Percentiles rank a stretch among this genome's conserved stretches.
phyloP scores from a whole-genome alignment of 1,140 invertebrate species.

The Heliconius congener region DNA sequence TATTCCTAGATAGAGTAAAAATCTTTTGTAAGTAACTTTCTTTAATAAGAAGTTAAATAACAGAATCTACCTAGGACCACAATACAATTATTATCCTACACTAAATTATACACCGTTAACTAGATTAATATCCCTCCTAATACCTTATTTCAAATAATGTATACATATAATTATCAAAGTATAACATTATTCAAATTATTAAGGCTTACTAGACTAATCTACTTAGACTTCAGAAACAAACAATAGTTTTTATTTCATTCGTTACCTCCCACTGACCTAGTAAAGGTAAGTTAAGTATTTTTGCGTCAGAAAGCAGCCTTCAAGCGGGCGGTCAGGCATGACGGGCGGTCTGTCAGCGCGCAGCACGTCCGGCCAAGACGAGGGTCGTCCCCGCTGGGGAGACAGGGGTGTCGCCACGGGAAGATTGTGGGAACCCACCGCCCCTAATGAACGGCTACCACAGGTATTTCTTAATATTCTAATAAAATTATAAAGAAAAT shows the following conservation, averaged over 20 bases:
- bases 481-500: too few species aligned
- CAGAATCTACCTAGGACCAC: too few species aligned
- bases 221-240: not conserved
- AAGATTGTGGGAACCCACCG: conserved; percentile 85
- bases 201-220: not conserved
- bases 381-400: conserved; percentile 86
- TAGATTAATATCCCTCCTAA: too few species aligned
- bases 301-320: conserved; percentile 41
- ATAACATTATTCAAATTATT: too few species aligned
- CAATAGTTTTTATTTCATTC: not conserved
- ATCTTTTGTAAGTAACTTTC: too few species aligned
- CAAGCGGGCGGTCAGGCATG: conserved; percentile 48
- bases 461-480: conserved; percentile 53
- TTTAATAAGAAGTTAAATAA: too few species aligned
- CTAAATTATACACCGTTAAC: too few species aligned
- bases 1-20: too few species aligned
- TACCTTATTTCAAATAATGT: too few species aligned
- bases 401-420: conserved; percentile 84
- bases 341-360: conserved; percentile 65
- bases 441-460: conserved; percentile 70
- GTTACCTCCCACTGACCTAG: conserved; percentile 4
- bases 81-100: too few species aligned
- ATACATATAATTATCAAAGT: too few species aligned
- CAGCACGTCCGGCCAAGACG: conserved; percentile 74
- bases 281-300: conserved; percentile 5